Evolutionary conservation across 2,888 invertebrate genomes (phyloP), one percentile per base, ranked within the genome.

Genomic region (Lamproptera curius): DNA sequence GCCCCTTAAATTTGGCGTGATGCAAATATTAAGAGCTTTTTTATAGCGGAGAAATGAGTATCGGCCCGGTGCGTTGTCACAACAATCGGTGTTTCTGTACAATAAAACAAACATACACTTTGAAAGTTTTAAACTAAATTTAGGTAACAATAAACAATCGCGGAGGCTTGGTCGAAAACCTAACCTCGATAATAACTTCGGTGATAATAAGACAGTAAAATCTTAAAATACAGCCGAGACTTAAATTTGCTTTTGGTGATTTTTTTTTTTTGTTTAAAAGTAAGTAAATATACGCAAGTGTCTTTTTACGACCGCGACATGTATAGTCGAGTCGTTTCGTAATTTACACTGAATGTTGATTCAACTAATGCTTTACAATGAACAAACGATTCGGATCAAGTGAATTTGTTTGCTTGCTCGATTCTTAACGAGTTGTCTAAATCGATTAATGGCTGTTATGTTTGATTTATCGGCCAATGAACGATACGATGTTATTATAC

Each of bases 1-100:
- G 77, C 76, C 76, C 67, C 81, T 83, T 83, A 84, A 82, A 85
- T 78, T 78, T 67, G 71, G 65, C 80, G 83, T 81, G 82, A 69
- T 76, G 82, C 77, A 80, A 84, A 83, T 83, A 76, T 76, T 80
- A 78, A 82, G 69, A 42, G 44, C 35, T 36, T 46, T 49, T 62
- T 69, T 71, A 65, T 70, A 62, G 57, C 58, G 64, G 65, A 67
- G 69, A 74, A 73, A 74, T 66, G 63, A 57, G 60, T 53, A 49
- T 46, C 52, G 51, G 42, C 46, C 34, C 44, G 31, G 48, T 40
- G 41, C 46, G 54, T 52, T 54, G 53, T 53, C 44, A 53, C 45
- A 13, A 36, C 10, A 36, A 31, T 36, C 33, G 14, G 16, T 36
- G 36, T 50, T 51, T 43, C 55, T 58, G 53, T 54, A 55, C 52